phyloP scores from a whole-genome alignment of 1,140 invertebrate species.

The Drosophila simulans region DNA sequence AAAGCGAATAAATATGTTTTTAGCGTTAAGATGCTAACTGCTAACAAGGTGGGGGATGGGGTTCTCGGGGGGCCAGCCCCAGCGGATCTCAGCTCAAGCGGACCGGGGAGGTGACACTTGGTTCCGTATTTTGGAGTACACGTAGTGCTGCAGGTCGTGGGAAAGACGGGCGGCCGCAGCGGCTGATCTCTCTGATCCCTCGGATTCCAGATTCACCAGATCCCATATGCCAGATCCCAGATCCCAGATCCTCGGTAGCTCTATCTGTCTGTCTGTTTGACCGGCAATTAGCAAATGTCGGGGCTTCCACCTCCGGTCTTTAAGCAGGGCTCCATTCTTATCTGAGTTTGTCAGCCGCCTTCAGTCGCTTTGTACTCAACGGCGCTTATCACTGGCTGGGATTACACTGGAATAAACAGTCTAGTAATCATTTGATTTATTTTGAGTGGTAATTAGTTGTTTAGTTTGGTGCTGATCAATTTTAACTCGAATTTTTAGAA shows the following conservation, averaged over 20 bases:
- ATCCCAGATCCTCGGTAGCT: constrained; percentile 24
- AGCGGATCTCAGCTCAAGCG: constrained; percentile 37
- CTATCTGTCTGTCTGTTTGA: constrained; percentile 21
- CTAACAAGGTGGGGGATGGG: constrained; percentile 65
- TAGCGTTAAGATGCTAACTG: constrained; percentile 80
- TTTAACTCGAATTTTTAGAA: neutral
- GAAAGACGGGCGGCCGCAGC: constrained; percentile 39
- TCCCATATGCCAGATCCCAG: neutral
- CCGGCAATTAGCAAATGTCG: constrained; percentile 49
- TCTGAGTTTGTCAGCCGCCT: constrained; percentile 16
- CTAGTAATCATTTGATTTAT: no score
- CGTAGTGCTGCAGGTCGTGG: constrained; percentile 43
- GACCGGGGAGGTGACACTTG: constrained; percentile 41
- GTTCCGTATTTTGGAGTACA: constrained; percentile 6
- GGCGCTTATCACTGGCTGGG: constrained; percentile 37
- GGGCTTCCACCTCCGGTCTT: constrained; percentile 29
- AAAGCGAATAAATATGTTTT: constrained; percentile 83
- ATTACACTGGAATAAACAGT: constrained; percentile 1
- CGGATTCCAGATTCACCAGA: constrained; percentile 42
- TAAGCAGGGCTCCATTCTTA: constrained; percentile 4
- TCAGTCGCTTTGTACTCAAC: constrained; percentile 16
- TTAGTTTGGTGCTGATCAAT: neutral
- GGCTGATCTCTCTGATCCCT: constrained; percentile 35
- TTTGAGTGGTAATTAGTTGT: no score
- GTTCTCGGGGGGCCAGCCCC: constrained; percentile 7